Base-by-base conservation (phyloP, 2,888 invertebrate species). In the Tortrix viridana region DNA sequence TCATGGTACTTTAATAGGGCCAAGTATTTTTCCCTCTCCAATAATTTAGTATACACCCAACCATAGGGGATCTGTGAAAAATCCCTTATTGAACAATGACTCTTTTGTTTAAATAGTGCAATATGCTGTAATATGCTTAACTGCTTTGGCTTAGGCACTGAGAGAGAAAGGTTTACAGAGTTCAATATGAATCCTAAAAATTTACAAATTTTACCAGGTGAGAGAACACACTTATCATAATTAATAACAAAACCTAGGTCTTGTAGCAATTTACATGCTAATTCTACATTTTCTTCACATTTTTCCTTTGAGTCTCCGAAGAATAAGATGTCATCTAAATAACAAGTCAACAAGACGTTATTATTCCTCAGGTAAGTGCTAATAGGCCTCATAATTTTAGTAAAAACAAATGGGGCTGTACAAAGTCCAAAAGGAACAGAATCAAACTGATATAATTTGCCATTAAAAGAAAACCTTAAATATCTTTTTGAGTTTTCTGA, bases 211-310 rank as follows among this genome's bases (percentile, higher is more conserved):
- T 67, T 20, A n/a, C n/a, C 6, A 5, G 26, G 5, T 66, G 66
- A 9, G 14, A 19, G 3, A 68, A 23, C 2, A 14, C 23, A 46
- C 66, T 53, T 52, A 66, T 68, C 3, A n/a, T n/a, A n/a, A n/a
- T 66, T 68, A 7, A 68, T 57, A 7, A 60, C 32, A 44, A 68
- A 68, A 2, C 68, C 65, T 19, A 65, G 22, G 14, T 49, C 41
- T 41, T 38, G 12, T 16, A 65, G 22, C 3, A 65, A 12, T 3
- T 32, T 9, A 16, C 57, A 32, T 6, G 65, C 53, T 19, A 16
- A n/a, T 1, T 5, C 19, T 37, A 7, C 59, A 14, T n/a, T 65
- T 56, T 4, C 52, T 3, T 41, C n/a, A 52, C 66, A 68, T 20
- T n/a, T n/a, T n/a, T n/a, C 3, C 9, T 18, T 18, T 19, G 65